A percentile compares a stretch with the other conserved stretches of the same genome.
phyloP scores from a whole-genome alignment of 2,888 invertebrate genomes.

The Yponomeuta plumbellus region DNA sequence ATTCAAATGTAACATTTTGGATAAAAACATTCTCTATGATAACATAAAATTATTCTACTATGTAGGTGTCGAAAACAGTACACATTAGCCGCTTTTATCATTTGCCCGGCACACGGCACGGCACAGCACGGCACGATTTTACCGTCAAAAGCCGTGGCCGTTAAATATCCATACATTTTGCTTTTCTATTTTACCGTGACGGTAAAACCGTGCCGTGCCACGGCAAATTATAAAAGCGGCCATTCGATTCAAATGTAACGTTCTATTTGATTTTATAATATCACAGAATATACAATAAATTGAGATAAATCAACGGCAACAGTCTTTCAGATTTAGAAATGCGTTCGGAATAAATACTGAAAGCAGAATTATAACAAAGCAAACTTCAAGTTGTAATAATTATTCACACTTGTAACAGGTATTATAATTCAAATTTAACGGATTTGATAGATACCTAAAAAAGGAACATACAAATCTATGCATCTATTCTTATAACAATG shows the following conservation, averaged over 20 bases:
- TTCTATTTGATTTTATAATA: conserved; percentile 29
- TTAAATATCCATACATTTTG: too few species aligned
- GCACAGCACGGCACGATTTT: too few species aligned
- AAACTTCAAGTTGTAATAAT: background rate
- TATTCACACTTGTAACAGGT: background rate
- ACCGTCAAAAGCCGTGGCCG: too few species aligned
- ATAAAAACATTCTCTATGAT: background rate
- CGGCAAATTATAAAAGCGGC: too few species aligned
- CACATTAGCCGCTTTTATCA: background rate
- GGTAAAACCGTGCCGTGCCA: too few species aligned
- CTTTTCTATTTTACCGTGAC: too few species aligned
- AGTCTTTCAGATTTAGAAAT: conserved; percentile 33
- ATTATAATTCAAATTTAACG: background rate
- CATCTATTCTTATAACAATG: conserved; percentile 3
- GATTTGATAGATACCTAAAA: background rate
- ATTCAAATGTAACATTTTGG: background rate
- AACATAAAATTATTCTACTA: background rate
- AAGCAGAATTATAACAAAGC: background rate
- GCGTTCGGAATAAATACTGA: conserved; percentile 22
- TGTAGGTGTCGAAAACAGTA: background rate
- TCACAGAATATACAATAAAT: conserved; percentile 44
- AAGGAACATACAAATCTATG: conserved; percentile 14
- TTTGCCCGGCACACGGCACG: too few species aligned
- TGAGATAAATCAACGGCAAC: conserved; percentile 31
- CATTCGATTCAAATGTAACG: background rate